Conservation (phyloP, 2,113 vertebrate species). For the Grallaria varia region DNA sequence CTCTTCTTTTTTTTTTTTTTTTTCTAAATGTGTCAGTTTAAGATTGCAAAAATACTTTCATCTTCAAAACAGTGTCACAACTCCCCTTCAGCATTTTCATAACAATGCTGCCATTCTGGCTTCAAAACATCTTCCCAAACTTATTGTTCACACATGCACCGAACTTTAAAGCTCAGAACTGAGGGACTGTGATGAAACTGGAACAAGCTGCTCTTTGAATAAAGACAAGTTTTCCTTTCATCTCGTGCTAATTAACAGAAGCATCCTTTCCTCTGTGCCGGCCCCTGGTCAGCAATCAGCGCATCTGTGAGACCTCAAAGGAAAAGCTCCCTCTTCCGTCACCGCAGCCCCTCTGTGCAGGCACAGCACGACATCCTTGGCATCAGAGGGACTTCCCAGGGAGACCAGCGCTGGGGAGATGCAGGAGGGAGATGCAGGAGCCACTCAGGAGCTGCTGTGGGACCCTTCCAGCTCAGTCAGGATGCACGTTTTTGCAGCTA, state of each 20-base stretch:
- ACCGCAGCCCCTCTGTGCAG: fast-evolving
- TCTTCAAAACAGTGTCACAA: constrained; percentile 54
- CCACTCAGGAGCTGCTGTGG: neutral
- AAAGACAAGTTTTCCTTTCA: constrained; percentile 50
- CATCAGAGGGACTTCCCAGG: neutral
- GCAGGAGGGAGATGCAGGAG: neutral
- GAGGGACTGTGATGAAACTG: constrained; percentile 24
- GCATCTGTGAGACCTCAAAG: neutral
- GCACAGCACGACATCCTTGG: neutral
- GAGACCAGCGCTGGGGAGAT: fast-evolving
- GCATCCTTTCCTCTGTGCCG: neutral
- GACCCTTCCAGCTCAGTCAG: neutral
- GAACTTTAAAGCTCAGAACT: constrained; percentile 40
- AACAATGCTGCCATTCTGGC: constrained; percentile 43
- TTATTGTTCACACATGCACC: constrained; percentile 18
- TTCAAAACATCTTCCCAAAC: constrained; percentile 52
- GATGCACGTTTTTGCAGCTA: fast-evolving
- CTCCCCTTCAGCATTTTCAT: constrained; percentile 61
- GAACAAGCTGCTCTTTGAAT: constrained; percentile 46
- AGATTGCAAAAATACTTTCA: constrained; percentile 46
- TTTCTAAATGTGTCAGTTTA: constrained; percentile 38
- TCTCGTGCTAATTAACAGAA: constrained; percentile 59
- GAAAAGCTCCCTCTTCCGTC: neutral
- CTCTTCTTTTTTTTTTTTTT: neutral
- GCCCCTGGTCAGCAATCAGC: neutral